Evolutionary conservation across 1,140 invertebrate genomes (phyloP).

Genomic region (Drosophila sechellia): DNA sequence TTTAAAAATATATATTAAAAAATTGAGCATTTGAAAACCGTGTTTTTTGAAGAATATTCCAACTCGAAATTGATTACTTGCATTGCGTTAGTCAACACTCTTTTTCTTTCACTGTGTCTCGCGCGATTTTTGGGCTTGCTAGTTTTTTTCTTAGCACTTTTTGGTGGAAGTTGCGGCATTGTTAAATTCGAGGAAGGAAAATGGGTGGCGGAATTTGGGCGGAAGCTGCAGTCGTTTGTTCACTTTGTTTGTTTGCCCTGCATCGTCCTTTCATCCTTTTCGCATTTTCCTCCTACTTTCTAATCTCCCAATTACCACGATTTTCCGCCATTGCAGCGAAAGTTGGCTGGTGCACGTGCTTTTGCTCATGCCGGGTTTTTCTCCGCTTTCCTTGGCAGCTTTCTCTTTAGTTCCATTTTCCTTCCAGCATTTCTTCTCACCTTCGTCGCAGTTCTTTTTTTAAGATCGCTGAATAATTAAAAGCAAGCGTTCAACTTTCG

Average conservation of each 20-base stretch:
- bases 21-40: no score
- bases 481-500: conserved; percentile 66
- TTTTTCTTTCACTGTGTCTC: conserved; percentile 19
- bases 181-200: background rate
- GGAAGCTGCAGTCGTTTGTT: conserved; percentile 62
- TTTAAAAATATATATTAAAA: no score
- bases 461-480: conserved; percentile 78
- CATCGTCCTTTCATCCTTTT: conserved; percentile 4
- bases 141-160: conserved; percentile 13
- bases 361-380: conserved; percentile 18
- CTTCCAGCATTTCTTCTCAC: background rate
- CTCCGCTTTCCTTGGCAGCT: background rate
- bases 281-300: no score
- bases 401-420: conserved; percentile 2
- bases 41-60: background rate
- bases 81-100: background rate
- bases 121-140: conserved; percentile 1
- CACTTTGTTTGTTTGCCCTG: conserved; percentile 49
- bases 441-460: conserved; percentile 14
- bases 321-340: conserved; percentile 20
- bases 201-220: conserved; percentile 39
- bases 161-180: background rate
- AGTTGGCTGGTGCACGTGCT: conserved; percentile 24
- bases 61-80: background rate
- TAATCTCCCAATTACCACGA: conserved; percentile 1